phyloP scores from a whole-genome alignment of 2,113 vertebrate genomes.

The Phalacrocorax carbo region DNA sequence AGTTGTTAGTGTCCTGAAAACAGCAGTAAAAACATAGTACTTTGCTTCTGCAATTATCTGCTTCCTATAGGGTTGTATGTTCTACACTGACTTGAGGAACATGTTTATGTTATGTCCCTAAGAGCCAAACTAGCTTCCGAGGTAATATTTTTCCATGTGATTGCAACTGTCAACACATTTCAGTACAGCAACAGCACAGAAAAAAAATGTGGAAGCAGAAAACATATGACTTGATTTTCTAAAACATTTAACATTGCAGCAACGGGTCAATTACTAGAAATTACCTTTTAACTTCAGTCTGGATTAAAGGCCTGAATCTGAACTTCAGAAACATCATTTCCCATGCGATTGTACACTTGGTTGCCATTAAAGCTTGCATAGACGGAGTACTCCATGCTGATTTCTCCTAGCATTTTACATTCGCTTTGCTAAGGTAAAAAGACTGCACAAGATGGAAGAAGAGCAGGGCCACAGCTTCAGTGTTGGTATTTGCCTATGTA shows the following conservation, averaged over 20 bases:
- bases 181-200: neutral
- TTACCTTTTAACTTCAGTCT: neutral
- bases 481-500: neutral
- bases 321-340: neutral
- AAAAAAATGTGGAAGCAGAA: neutral
- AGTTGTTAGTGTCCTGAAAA: neutral
- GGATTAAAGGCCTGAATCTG: neutral
- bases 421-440: neutral
- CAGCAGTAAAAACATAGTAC: neutral
- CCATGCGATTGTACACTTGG: neutral
- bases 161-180: neutral
- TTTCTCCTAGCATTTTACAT: neutral
- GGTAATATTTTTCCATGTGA: neutral
- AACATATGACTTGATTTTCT: neutral
- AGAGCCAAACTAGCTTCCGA: neutral
- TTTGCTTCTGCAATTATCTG: neutral
- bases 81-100: neutral
- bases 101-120: neutral
- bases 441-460: neutral
- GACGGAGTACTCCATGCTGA: neutral
- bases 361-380: neutral
- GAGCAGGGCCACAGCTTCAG: neutral
- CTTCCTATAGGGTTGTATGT: neutral
- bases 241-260: neutral
- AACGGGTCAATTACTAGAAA: neutral